A percentile compares a stretch with the other conserved stretches of the same genome.
These are phyloP conservation scores for Peromyscus attwateri DNA, from an alignment of 2,797 vertebrate species.

Conservation along the genomic window DNA sequence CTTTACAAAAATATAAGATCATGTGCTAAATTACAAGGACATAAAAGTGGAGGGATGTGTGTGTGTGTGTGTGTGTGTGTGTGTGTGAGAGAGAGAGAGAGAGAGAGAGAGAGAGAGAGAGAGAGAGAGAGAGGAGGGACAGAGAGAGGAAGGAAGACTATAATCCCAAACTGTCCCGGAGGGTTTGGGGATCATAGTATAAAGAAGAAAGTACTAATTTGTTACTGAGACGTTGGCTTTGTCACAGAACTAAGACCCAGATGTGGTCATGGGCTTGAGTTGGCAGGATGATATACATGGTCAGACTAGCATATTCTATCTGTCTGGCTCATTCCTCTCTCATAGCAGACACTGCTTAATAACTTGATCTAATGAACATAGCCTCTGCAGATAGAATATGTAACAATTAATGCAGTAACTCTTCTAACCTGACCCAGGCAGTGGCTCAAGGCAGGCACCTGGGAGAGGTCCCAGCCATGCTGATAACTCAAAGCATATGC, in stretches of 20 bases:
- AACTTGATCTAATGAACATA: conserved; percentile 62
- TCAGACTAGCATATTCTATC: not conserved
- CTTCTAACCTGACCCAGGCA: conserved; percentile 49
- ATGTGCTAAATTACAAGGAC: not conserved
- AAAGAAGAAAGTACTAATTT: not conserved
- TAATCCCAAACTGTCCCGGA: not conserved
- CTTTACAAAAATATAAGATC: not conserved
- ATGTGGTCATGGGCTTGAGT: not conserved
- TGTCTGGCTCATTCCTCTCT: not conserved
- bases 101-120: not conserved
- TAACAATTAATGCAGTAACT: conserved; percentile 39
- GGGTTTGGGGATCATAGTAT: not conserved
- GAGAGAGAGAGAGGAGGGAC: rapidly evolving
- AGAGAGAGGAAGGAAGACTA: not conserved
- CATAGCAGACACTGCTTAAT: not conserved
- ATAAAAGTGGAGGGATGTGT: not conserved
- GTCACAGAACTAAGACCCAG: not conserved
- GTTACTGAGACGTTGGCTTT: not conserved
- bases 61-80: not conserved
- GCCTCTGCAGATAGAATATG: conserved; percentile 32
- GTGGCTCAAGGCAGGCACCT: conserved; percentile 55
- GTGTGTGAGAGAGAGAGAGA: not conserved
- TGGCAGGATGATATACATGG: not conserved
- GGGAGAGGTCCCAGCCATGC: conserved; percentile 18
- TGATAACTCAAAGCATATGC: conserved; percentile 68